Base-by-base conservation (phyloP, 2,797 vertebrate genomes). In the Rhinichthys osculus region DNA sequence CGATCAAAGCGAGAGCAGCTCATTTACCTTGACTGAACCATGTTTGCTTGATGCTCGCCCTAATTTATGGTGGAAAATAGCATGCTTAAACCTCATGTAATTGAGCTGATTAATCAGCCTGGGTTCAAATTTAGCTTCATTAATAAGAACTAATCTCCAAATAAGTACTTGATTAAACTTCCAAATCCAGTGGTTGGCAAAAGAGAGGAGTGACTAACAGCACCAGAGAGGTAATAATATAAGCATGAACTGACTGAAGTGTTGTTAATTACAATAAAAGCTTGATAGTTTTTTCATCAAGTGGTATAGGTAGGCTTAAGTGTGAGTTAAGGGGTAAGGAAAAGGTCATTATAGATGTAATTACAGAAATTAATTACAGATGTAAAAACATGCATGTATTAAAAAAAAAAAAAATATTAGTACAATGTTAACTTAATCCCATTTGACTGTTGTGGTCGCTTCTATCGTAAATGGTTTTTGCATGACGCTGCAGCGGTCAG, bases 71-170 rank as follows among this genome's bases (percentile, higher is more conserved):
- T 40, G 57, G 66, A 80, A 79, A 85, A 76, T 74, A 85, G 81
- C 50, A 82, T 72, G 73, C 59, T 72, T 78, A 87, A 85, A 82
- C 40, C 73, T 82, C 50, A 40, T 69, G 85, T 87, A 89, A 87
- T 89, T 85, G 44, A 81, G 72, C 47, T 81, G 85, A 86, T 86
- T 84, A 86, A 82, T 87, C 82, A 85, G 82, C 78, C 64, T 81
- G 70, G 54, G 64, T 73, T 87, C 59, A 66, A 89, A 89, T 78
- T 82, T 80, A 66, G 72, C 83, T 42, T 57, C 27, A 89, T 85
- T 78, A 85, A 81, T 50, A 78, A 84, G 70, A 79, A 73, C 78
- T 89, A 85, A 87, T 87, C 88, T 79, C 42, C 40, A 82, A 66
- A 87, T 87, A 83, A 85, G 64, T 69, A 52, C 83, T 78, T 72